phyloP scores from a whole-genome alignment of 2,797 vertebrate species.

The Malurus leucopterus region DNA sequence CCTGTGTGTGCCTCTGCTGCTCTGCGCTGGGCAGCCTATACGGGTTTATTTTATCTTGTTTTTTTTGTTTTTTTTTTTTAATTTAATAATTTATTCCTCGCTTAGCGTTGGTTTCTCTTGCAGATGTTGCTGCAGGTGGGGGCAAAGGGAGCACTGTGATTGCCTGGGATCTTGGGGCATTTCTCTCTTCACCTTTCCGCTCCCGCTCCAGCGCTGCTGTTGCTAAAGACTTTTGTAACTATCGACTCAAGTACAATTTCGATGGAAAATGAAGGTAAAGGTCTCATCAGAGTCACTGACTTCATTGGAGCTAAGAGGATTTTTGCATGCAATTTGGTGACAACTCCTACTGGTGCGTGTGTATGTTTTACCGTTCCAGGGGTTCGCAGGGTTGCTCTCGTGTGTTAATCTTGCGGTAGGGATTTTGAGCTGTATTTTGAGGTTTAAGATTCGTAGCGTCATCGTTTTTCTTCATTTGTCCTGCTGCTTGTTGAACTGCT shows the following conservation, averaged over 20 bases:
- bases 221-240: constrained; percentile 68
- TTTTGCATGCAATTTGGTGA: constrained; percentile 51
- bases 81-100: neutral
- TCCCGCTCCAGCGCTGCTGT: constrained; percentile 61
- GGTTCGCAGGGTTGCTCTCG: neutral
- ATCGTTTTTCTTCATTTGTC: neutral
- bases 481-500: neutral
- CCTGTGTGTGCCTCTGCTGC: neutral
- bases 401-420: neutral
- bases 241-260: constrained; percentile 69
- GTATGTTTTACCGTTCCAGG: neutral
- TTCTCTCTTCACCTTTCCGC: constrained; percentile 51
- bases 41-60: too few species aligned
- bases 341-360: constrained; percentile 18
- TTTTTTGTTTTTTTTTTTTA: neutral
- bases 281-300: constrained; percentile 37
- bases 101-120: constrained; percentile 66
- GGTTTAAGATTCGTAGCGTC: neutral
- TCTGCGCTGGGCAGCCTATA: neutral
- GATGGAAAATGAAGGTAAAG: constrained; percentile 83
- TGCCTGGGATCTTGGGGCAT: constrained; percentile 67
- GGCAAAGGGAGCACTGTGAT: constrained; percentile 69
- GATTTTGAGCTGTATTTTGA: neutral
- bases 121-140: constrained; percentile 72
- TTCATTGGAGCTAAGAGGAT: constrained; percentile 56